Percentiles rank a stretch among this genome's conserved stretches.
These are phyloP conservation scores for Cyphomyrus plagiostoma DNA, from an alignment of 2,113 vertebrate species.

Conservation along the genomic window DNA sequence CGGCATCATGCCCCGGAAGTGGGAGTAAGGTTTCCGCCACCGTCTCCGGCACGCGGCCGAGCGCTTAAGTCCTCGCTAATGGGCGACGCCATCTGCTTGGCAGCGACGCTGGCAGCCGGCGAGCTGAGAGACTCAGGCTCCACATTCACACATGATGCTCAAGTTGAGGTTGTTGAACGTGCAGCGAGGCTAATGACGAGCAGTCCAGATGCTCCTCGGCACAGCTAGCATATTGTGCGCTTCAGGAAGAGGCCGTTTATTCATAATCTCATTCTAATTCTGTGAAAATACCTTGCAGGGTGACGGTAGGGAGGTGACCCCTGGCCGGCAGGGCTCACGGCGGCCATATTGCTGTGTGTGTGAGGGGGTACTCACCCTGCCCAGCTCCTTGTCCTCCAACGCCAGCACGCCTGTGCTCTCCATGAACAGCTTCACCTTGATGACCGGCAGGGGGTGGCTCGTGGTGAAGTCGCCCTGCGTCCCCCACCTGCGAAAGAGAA, in stretches of 20 bases:
- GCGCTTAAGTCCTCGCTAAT: not conserved
- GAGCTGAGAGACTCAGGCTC: not conserved
- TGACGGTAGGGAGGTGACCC: not conserved
- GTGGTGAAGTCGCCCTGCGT: constrained; percentile 97
- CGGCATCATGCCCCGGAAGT: not conserved
- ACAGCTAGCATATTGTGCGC: not conserved
- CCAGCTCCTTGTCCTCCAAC: constrained; percentile 53
- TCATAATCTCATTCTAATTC: not conserved
- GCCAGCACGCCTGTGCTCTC: constrained; percentile 91
- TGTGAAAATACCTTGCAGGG: not conserved
- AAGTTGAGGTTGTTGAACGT: not conserved
- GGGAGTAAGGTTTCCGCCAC: not conserved
- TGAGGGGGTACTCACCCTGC: constrained; percentile 4
- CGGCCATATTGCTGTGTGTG: not conserved
- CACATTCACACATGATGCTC: constrained; percentile 8
- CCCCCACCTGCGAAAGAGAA: constrained; percentile 78
- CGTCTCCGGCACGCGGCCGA: not conserved
- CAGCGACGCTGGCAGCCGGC: not conserved
- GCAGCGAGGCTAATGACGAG: not conserved
- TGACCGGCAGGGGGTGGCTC: constrained; percentile 81
- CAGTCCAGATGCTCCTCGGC: not conserved
- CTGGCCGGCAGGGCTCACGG: not conserved
- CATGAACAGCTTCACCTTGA: constrained; percentile 96
- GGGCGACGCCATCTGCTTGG: not conserved
- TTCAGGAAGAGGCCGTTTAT: not conserved